Percentiles rank a stretch among this genome's conserved stretches.
Evolutionary conservation across 1,140 invertebrate genomes (phyloP).

Genomic region (Hycleus phaleratus): DNA sequence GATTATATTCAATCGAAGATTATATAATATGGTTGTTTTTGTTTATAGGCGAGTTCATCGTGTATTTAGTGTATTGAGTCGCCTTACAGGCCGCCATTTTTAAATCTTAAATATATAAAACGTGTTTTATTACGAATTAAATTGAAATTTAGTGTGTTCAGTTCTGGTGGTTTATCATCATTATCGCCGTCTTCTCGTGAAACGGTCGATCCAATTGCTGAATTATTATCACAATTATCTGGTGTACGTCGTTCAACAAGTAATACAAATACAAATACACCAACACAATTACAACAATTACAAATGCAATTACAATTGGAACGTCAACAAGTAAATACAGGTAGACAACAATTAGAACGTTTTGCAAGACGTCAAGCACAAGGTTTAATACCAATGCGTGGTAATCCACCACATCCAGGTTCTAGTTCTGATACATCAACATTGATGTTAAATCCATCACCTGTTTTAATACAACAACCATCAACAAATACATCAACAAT

Average conservation of each 20-base stretch:
- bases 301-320: constrained; percentile 87
- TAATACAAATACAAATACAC: constrained; percentile 49
- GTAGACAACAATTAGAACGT: constrained; percentile 77
- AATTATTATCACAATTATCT: constrained; percentile 85
- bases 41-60: too few relatives aligned
- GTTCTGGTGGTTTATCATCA: constrained; percentile 63
- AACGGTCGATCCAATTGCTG: constrained; percentile 89
- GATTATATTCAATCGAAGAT: too few relatives aligned
- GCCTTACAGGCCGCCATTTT: too few relatives aligned
- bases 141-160: constrained; percentile 39
- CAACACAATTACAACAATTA: constrained; percentile 76
- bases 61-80: too few relatives aligned
- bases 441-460: constrained; percentile 34
- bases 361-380: constrained; percentile 67
- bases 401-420: constrained; percentile 19
- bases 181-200: constrained; percentile 80
- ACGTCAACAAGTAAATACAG: constrained; percentile 73
- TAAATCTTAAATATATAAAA: too few relatives aligned
- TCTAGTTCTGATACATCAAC: constrained; percentile 32
- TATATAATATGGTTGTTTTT: too few relatives aligned
- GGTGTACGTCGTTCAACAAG: constrained; percentile 64
- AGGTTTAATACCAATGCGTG: constrained; percentile 23
- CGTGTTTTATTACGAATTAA: too few relatives aligned
- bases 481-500: constrained; percentile 27
- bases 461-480: constrained; percentile 28